These are phyloP conservation scores for Melierax canorus DNA, from an alignment of 2,113 vertebrate species.

Conservation along the genomic window DNA sequence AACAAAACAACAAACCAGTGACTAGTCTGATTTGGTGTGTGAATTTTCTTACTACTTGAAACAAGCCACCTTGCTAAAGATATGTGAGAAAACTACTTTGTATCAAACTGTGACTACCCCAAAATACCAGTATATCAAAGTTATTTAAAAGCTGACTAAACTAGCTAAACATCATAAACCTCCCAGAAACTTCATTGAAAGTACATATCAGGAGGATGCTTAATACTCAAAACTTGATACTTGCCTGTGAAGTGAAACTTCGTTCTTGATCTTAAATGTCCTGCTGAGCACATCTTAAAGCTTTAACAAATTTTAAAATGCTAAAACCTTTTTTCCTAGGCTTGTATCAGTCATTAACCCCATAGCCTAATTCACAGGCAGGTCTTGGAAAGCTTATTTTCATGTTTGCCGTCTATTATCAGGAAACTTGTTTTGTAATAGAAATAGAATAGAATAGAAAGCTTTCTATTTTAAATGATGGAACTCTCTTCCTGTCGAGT, in stretches of 20 bases:
- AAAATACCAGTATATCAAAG: neutral
- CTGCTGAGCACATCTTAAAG: neutral
- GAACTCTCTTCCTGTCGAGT: neutral
- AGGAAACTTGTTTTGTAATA: neutral
- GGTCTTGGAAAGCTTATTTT: neutral
- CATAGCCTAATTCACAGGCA: neutral
- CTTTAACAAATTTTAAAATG: neutral
- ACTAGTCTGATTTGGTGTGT: neutral
- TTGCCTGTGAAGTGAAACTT: neutral
- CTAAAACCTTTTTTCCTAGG: neutral
- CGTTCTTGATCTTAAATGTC: neutral
- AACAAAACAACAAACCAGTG: too few relatives aligned
- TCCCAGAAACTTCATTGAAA: neutral
- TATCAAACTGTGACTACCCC: neutral
- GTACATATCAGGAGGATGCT: neutral
- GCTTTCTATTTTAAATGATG: neutral
- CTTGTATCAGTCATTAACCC: neutral
- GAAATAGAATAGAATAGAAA: neutral
- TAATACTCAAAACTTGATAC: neutral
- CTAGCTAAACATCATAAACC: neutral
- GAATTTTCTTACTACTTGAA: neutral
- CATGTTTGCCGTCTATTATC: neutral
- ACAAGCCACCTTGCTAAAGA: neutral
- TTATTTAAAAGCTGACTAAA: neutral
- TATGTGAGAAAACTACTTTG: neutral